Base-by-base conservation (phyloP, 2,113 vertebrate genomes). In the Lathamus discolor region DNA sequence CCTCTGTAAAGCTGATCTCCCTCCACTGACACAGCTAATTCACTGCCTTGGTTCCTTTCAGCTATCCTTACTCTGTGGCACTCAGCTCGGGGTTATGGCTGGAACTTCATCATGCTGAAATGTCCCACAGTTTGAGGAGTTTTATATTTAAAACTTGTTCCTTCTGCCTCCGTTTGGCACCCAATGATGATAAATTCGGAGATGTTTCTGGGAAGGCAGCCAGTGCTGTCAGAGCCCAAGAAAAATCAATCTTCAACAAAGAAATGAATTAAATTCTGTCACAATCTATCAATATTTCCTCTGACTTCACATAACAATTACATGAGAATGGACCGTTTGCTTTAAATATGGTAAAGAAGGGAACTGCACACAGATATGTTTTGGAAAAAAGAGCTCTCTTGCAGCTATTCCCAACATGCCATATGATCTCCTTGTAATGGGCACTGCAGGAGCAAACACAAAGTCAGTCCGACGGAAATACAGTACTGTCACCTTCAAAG, bases 241-340 rank as follows among this genome's bases (percentile, higher is more conserved):
- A 93, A 96, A 97, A 96, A 96, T 96, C 95, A 93, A 90, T 95
- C 95, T 96, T 88, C 87, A 80, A 23, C 68, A 66, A 95, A 83
- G 91, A 96, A 97, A 95, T 95, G 97, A 94, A 94, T 94, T 94
- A 86, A 94, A 90, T 89, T 95, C 75, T 83, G 41, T 94, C 74
- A 78, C 73, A 83, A 68, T 68, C 82, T 88, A 92, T 94, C 93
- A 97, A 97, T 94, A 96, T 94, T 97, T 91, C 91, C 66, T 97
- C 87, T 91, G 88, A 92, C 74, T 92, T 83, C 80, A 90, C 68
- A 69, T 80, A 89, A 77, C 67, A 79, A 70, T 84, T 89, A 75
- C 54, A 92, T 85, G 74, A 80, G 96, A 96, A 96, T 76, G 83
- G 55, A 81, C 80, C 7, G 4, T 92, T 96, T 92, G 39, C 82